Evolutionary conservation across 2,888 invertebrate genomes (phyloP).

Genomic region (Drosophila antonietae): DNA sequence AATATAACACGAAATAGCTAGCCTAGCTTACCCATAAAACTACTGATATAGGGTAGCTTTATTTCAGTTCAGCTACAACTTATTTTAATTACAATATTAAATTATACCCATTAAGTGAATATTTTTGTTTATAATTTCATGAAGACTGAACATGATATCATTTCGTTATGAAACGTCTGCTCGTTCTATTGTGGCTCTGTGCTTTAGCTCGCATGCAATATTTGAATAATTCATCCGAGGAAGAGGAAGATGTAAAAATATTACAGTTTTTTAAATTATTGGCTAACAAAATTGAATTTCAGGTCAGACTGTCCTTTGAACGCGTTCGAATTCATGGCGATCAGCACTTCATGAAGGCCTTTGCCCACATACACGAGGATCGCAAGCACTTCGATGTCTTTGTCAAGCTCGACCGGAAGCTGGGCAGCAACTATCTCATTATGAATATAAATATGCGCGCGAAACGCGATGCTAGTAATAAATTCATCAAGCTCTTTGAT

Average conservation of each 20-base stretch:
- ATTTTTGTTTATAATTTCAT: background rate
- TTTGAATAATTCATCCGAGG: background rate
- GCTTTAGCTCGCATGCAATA: background rate
- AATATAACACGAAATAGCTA: too few species aligned
- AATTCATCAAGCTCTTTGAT: slow-evolving; percentile 43
- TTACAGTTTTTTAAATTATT: background rate
- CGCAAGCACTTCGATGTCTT: slow-evolving; percentile 48
- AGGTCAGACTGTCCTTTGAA: slow-evolving; percentile 20
- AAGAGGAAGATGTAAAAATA: background rate
- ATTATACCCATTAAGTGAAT: slow-evolving; percentile 7
- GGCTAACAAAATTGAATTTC: background rate
- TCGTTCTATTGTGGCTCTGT: slow-evolving; percentile 17
- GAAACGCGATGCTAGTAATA: background rate
- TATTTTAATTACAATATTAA: background rate
- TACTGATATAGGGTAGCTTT: background rate
- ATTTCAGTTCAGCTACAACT: background rate
- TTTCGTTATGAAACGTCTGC: slow-evolving; percentile 22
- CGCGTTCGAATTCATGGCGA: slow-evolving; percentile 44
- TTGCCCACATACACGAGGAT: slow-evolving; percentile 30
- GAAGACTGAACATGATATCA: background rate
- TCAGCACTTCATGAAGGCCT: slow-evolving; percentile 41
- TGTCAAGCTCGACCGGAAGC: slow-evolving; percentile 31
- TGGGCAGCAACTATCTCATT: slow-evolving; percentile 63
- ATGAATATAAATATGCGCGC: slow-evolving; percentile 57
- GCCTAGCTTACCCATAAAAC: background rate